Conservation (phyloP, 1,140 invertebrate species). For the Venturia canescens region DNA sequence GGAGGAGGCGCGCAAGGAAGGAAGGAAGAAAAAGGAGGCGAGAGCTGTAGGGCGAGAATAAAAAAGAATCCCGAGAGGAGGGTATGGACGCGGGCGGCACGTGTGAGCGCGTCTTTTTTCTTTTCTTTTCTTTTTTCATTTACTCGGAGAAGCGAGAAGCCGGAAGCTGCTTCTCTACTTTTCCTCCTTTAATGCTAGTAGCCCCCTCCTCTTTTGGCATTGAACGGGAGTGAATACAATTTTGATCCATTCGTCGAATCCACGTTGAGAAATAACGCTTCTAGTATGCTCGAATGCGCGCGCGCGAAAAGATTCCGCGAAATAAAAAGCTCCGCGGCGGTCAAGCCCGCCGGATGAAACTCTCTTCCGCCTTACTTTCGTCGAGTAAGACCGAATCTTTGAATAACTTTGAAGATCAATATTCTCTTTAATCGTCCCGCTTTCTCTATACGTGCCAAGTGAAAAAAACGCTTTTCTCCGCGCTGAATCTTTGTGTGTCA, state of each 20-base stretch:
- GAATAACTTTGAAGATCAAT: neutral
- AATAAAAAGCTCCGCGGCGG: too few species aligned
- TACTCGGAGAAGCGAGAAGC: neutral
- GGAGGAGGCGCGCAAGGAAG: neutral
- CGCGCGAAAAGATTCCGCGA: too few species aligned
- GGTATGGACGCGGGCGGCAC: constrained; percentile 6
- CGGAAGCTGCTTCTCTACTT: constrained; percentile 15
- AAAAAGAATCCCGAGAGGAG: neutral
- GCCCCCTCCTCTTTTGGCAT: neutral
- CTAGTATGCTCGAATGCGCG: too few species aligned
- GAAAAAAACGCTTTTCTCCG: neutral
- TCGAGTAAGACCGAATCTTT: too few species aligned
- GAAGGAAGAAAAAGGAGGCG: neutral
- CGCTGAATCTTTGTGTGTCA: constrained; percentile 5
- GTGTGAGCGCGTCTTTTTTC: constrained; percentile 12
- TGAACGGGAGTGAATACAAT: neutral
- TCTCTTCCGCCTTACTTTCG: too few species aligned
- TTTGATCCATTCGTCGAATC: neutral
- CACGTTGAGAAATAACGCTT: too few species aligned
- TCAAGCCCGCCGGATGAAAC: too few species aligned
- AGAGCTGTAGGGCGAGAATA: too few species aligned
- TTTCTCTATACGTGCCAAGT: neutral
- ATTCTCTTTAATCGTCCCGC: neutral
- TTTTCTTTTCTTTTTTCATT: constrained; percentile 1
- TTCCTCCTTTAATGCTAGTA: neutral